A percentile compares a stretch with the other conserved stretches of the same genome.
Evolutionary conservation across 2,888 invertebrate genomes (phyloP).

Genomic region (Asteroscopus sphinx): DNA sequence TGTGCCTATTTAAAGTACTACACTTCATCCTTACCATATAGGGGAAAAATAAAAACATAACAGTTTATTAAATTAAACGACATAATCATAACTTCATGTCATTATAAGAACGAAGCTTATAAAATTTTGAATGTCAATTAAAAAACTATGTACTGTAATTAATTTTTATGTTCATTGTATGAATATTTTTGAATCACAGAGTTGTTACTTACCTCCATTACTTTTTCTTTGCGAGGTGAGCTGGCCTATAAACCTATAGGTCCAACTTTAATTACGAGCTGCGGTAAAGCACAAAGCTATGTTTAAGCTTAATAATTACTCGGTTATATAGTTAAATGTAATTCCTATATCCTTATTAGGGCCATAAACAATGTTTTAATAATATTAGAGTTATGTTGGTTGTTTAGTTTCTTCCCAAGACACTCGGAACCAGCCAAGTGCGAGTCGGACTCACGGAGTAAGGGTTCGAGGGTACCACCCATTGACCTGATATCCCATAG

Average conservation of each 20-base stretch:
- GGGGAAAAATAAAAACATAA: neutral
- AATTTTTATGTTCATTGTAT: constrained; percentile 7
- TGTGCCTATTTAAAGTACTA: no score
- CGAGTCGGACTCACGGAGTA: no score
- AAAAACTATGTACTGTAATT: constrained; percentile 12
- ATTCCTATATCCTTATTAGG: no score
- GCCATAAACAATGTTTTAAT: no score
- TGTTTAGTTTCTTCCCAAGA: no score
- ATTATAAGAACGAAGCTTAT: constrained; percentile 5
- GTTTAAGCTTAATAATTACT: neutral
- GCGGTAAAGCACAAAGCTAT: constrained; percentile 7
- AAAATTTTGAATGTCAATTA: constrained; percentile 13
- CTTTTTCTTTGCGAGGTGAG: constrained; percentile 32
- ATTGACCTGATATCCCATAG: no score
- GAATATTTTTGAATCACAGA: constrained; percentile 25
- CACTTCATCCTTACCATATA: neutral
- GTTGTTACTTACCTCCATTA: neutral
- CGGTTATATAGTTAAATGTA: neutral
- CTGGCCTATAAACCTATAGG: neutral
- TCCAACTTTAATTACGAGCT: constrained; percentile 31
- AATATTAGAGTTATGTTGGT: no score
- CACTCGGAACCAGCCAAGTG: no score
- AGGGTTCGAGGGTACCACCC: no score
- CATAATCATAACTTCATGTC: constrained; percentile 1
- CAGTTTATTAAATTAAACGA: constrained; percentile 1